Evolutionary conservation across 2,888 invertebrate species (phyloP), one percentile per base, ranked within the genome.

Genomic region (Antheraea yamamai): DNA sequence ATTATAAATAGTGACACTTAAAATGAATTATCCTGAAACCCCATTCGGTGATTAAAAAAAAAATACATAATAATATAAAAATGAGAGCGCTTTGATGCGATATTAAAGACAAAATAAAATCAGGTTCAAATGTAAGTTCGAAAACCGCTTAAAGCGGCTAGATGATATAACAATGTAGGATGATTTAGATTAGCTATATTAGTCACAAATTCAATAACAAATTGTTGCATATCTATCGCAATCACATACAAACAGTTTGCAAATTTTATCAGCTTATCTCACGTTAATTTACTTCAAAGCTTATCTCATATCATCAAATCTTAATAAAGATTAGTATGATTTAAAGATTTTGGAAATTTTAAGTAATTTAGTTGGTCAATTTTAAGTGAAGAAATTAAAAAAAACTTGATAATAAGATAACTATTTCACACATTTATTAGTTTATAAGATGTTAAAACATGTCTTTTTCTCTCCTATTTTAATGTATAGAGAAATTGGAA

Each of bases 291-390:
- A n/a, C 51, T 68, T 51, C 12, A 26, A 66, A 74, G 52, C 51
- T 72, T 75, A 77, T 68, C 74, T 64, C 12, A 51, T 61, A 26
- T 18, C 23, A 68, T 72, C 55, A 30, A 64, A 66, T 72, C 55
- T 47, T 52, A 39, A 58, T 23, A 12, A 51, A 23, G 23, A 61
- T 61, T 23, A 47, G 7, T 12, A 12, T 47, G 47, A 47, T 47
- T 47, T 47, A 47, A 47, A 61, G 10, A 61, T 23, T 61, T 61
- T 61, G 52, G 52, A 52, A 16, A 16, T 52, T 16, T 52, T 52
- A 52, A 52, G 52, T 39, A 39, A 39, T 39, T 39, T 39, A 39
- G 2, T 39, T 39, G 35, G 55, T 55, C 18, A 16, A 55, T 18
- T 8, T 58, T n/a, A 23, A n/a, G n/a, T 20, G 58, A 18, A 16